Base-by-base conservation (phyloP, 2,113 vertebrate species). In the Psittacula cyanocephala region DNA sequence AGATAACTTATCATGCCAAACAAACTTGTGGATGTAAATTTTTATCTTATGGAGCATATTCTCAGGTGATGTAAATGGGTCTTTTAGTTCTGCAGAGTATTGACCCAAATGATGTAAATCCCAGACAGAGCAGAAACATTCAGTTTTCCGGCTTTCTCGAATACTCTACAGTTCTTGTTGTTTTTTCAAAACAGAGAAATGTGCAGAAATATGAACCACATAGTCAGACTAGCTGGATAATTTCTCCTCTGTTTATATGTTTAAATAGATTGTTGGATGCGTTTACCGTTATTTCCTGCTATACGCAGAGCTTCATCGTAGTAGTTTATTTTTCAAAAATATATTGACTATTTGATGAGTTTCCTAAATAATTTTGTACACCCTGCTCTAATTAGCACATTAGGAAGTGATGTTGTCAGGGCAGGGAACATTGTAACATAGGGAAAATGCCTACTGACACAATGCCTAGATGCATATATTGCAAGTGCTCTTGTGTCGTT, bases 401-500 rank as follows among this genome's bases (percentile, higher is more conserved):
- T 86, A 95, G 35, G 65, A 95, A 90, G 74, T 81, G 82, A 81
- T 93, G 75, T 89, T 97, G 95, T 97, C 96, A 92, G 80, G 75
- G 22, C n/a, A 67, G 92, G 86, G 86, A 91, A 94, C 23, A 33
- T 27, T 47, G 23, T 33, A 94, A 67, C 5, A 2, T 10, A 49
- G 88, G 29, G 68, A 76, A 89, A 96, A 97, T 94, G 55, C 60
- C 59, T 91, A 55, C 89, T 97, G 97, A 97, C 96, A 97, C 35
- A 65, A 62, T 97, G 96, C 89, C 96, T 97, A 74, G 55, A 97
- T 91, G 88, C 91, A 96, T 97, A 74, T 77, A 93, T 89, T 84
- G 69, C 64, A 95, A 96, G 92, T 71, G 35, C 35, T 96, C 85
- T 69, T 64, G 43, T 83, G 78, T 80, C 5, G 6, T 82, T 86